phyloP scores from a whole-genome alignment of 1,140 invertebrate species.

The Calephelis nemesis region DNA sequence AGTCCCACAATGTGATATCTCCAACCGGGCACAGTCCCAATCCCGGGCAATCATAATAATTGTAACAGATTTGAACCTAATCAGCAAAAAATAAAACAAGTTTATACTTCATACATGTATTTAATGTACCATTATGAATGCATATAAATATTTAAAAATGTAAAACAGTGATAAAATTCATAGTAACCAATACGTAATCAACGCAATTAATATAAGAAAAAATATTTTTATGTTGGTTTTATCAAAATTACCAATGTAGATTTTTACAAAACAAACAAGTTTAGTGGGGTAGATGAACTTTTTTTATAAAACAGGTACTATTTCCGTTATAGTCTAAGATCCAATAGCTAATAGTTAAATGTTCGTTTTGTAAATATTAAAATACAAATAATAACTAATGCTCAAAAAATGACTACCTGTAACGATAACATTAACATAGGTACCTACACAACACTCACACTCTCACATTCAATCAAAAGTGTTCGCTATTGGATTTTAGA shows the following conservation, averaged over 20 bases:
- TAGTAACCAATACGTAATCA: conserved; percentile 73
- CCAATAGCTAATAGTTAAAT: conserved; percentile 17
- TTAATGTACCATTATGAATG: conserved; percentile 79
- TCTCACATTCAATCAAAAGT: no score
- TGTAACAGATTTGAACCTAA: not conserved
- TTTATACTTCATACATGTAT: conserved; percentile 68
- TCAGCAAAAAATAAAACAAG: conserved; percentile 50
- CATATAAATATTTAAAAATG: conserved; percentile 80
- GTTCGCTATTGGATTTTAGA: not conserved
- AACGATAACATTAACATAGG: no score
- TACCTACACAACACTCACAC: no score
- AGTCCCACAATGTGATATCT: no score
- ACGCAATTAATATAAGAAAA: conserved; percentile 56
- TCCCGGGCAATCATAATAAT: no score
- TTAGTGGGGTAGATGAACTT: not conserved
- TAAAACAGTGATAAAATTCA: conserved; percentile 81
- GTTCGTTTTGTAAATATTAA: not conserved
- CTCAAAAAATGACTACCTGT: no score
- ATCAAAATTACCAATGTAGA: conserved; percentile 2
- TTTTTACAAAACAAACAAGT: not conserved
- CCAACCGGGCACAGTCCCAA: no score
- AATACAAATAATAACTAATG: no score
- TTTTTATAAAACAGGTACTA: conserved; percentile 11
- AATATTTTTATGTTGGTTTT: conserved; percentile 23
- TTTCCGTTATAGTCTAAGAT: conserved; percentile 15